Evolutionary conservation across 2,113 vertebrate genomes (phyloP).

Genomic region (Carassius gibelio): DNA sequence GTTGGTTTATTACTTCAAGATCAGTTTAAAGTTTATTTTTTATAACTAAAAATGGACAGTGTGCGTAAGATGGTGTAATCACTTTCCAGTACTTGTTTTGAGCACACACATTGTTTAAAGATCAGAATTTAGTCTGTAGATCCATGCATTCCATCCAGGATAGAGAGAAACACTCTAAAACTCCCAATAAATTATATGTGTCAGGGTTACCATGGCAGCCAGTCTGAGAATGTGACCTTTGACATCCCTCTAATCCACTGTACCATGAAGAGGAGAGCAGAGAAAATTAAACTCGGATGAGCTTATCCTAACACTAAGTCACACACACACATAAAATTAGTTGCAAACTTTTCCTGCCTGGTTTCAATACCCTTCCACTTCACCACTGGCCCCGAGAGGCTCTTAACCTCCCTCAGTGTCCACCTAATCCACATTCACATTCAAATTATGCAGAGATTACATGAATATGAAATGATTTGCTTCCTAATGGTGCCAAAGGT

Average conservation of each 20-base stretch:
- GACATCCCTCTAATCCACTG: slow-evolving; percentile 53
- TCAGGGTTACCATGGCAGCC: slow-evolving; percentile 49
- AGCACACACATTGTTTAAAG: neutral
- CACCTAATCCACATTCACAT: slow-evolving; percentile 37
- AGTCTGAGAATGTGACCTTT: slow-evolving; percentile 55
- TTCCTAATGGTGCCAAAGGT: slow-evolving; percentile 41
- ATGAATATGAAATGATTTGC: slow-evolving; percentile 39
- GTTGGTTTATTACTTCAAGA: neutral
- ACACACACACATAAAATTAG: slow-evolving; percentile 26
- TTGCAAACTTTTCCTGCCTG: slow-evolving; percentile 16
- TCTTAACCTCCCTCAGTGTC: slow-evolving; percentile 23
- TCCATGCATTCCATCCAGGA: slow-evolving; percentile 32
- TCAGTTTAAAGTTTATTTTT: neutral
- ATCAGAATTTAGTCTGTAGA: neutral
- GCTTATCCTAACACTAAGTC: slow-evolving; percentile 31
- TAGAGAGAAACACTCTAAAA: slow-evolving; percentile 34
- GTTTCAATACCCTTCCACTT: slow-evolving; percentile 33
- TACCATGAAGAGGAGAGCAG: slow-evolving; percentile 37
- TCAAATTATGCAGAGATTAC: slow-evolving; percentile 38
- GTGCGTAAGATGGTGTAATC: neutral
- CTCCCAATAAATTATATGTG: slow-evolving; percentile 46
- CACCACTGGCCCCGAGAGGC: neutral
- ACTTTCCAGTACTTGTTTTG: neutral
- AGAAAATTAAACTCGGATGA: slow-evolving; percentile 48
- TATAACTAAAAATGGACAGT: too few species aligned